Evolutionary conservation across 1,140 invertebrate species (phyloP), one percentile per base, ranked within the genome.

Genomic region (Agraylea sexmaculata): DNA sequence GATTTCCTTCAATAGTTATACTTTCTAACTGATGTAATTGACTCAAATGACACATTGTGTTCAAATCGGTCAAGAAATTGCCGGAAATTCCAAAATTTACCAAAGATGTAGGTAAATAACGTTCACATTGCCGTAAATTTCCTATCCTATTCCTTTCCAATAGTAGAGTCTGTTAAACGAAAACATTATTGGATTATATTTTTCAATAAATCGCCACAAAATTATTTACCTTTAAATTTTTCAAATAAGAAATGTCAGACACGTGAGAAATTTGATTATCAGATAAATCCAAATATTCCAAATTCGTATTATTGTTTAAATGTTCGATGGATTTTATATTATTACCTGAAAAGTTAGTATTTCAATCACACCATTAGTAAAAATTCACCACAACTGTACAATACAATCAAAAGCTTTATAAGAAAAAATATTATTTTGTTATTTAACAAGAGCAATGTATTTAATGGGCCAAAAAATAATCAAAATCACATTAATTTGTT

Each of bases 261-360:
- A 92, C 72, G 52, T 77, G 75, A 37, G 78, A 76, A 44, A 94
- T 90, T 52, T 77, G 81, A 57, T 94, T 94, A 53, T 89, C 84
- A 1, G 87, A 88, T 28, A 93, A 61, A 69, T 93, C 88, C 39
- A 92, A 59, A 56, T 83, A 75, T 54, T 87, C 81, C 53, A 93
- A 62, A 51, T 80, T 77, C 13, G 75, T 68, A 54, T 87, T 89
- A 46, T 77, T 77, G 49, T 83, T 80, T 33, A 93, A 64, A 64
- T 88, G 83, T 54, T 91, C 86, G 55, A 92, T 87, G 10, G 76
- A 79, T 73, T 88, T 71, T 23, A 82, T 73, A 46, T 69, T 72
- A 45, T 74, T 74, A 37, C 71, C 70, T 66, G 62, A 49, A 60
- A 71, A 40, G 46, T 59, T 63, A 45, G 21, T 46, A 8, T 33